Percentiles rank a stretch among this genome's conserved stretches.
Conservation (phyloP, 2,113 vertebrate species). For the Macrotus californicus region DNA sequence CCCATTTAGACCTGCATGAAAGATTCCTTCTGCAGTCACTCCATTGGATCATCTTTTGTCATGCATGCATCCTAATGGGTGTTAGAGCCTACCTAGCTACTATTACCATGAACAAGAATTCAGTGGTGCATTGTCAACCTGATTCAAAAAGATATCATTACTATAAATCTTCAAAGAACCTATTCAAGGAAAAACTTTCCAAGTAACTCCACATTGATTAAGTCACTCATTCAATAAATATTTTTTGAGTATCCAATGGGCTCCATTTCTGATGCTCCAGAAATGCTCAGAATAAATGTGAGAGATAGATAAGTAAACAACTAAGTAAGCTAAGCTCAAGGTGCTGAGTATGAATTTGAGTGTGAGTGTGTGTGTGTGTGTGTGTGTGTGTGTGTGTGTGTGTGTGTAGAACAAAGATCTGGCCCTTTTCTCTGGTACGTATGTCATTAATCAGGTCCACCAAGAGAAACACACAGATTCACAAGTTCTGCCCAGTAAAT, state of each 20-base stretch:
- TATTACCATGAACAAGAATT: not conserved
- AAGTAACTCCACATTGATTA: not conserved
- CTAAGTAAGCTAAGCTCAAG: not conserved
- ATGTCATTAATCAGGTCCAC: not conserved
- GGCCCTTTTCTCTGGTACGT: not conserved
- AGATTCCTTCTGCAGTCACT: not conserved
- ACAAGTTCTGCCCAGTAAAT: not conserved
- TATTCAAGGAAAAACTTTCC: not conserved
- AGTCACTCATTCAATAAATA: not conserved
- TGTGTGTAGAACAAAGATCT: not conserved
- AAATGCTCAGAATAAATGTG: not conserved
- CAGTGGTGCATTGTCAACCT: not conserved
- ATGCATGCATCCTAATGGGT: not conserved
- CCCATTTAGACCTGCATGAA: not conserved
- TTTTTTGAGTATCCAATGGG: not conserved
- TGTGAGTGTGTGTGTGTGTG: too few species aligned
- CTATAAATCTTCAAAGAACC: not conserved
- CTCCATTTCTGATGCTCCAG: not conserved
- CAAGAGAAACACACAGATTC: not conserved
- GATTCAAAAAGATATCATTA: not conserved
- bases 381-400: not conserved
- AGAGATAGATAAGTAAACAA: not conserved
- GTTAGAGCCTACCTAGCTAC: not conserved
- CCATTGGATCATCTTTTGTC: not conserved
- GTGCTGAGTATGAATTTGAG: not conserved